Base-by-base conservation (phyloP, 1,140 invertebrate genomes). In the Cydia fagiglandana region DNA sequence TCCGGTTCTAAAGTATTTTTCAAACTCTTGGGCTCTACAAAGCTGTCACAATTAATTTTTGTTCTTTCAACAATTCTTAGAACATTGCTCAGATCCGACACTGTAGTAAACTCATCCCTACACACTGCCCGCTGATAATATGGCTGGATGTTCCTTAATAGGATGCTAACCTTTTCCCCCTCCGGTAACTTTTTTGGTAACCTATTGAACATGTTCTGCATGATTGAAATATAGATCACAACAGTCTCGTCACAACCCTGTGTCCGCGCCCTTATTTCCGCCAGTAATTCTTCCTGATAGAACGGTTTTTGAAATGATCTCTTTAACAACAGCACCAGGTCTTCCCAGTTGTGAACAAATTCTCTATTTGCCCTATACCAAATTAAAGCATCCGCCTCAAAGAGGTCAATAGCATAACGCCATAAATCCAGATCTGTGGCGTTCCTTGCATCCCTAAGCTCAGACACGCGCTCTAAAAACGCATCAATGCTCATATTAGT, bases 141-240 rank as follows among this genome's bases (percentile, higher is more conserved):
- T 17, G 83, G 84, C 24, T 81, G 76, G 38, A 87, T 74, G 74
- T 88, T 88, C 66, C 77, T 81, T 15, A 84, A 66, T 1, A 87
- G 75, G 24, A 87, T 83, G 56, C 77, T 77, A 24, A 87, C 56
- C 74, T 81, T 79, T 50, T 81, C 76, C 4, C 24, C 24, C 77
- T 86, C 82, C 4, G 80, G 73, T 15, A 83, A 80, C 17, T 68
- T 75, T 2, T 77, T 64, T 30, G 79, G 77, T 13, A 88, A 73
- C 17, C 84, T 74, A 75, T 81, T 80, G 78, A 90, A 88, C 77
- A 88, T 79, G 50, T 85, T 84, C 70, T 86, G 78, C 82, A 88
- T 83, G 17, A 81, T 74, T 2, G 86, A 79, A 5, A 88, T 73
- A 75, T 78, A 88, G 4, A 64, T 64, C n/a, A 20, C 85, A 73